Base-by-base conservation (phyloP, 2,797 vertebrate species). In the Argentina silus region DNA sequence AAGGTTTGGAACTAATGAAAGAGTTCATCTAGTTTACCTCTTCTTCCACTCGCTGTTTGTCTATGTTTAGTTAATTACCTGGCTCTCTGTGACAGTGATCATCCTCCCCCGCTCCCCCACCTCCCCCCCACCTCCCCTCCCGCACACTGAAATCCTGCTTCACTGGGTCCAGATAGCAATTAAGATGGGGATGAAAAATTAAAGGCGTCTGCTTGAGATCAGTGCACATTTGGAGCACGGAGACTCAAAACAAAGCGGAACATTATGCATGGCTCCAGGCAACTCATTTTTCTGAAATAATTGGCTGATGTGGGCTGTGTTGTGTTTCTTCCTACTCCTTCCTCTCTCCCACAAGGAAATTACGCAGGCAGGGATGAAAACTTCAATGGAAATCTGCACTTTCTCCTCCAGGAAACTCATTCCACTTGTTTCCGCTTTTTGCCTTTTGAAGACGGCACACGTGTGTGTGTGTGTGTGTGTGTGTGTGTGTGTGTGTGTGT, bases 151-250 rank as follows among this genome's bases (percentile, higher is more conserved):
- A 57, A 57, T 55, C 14, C n/a, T 59, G 43, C 60, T 57, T 56
- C 4, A 14, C 61, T 56, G 66, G 55, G 44, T 65, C 59, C 66
- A n/a, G 67, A 73, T 78, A 69, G 57, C 70, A 69, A 69, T 60
- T 73, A 69, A 63, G 45, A 75, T 48, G 17, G 65, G 36, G 36
- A 47, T 17, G 76, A 51, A 53, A 21, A 59, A 66, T 47, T 19
- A 36, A 62, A 27, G 5, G 11, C 73, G 12, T 63, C 45, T 36
- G 66, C 67, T 59, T 59, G 56, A 27, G 56, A 59, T 59, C 56
- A 23, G 9, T 59, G 56, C 17, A 59, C 56, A 59, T 59, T 59
- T 59, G 56, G 56, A 27, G 56, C 56, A 23, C 11, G 0, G 56
- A 21, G 56, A 59, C 19, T 36, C 19, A 59, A 59, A 59, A 59